A percentile compares a stretch with the other conserved stretches of the same genome.
Conservation (phyloP, 2,797 vertebrate species). For the Triplophysa bombifrons region DNA sequence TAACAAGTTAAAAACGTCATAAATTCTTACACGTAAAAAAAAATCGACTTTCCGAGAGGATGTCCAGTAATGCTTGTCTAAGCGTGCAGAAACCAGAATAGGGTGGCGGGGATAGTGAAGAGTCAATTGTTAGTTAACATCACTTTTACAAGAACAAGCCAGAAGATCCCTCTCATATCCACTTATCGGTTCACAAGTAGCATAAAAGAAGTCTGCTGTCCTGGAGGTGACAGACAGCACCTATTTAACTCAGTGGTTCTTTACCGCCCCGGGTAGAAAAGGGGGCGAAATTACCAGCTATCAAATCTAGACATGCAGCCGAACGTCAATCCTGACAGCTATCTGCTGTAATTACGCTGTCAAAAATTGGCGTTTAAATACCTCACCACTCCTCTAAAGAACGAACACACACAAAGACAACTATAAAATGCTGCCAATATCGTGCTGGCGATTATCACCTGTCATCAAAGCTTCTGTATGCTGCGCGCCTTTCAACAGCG, state of each 20-base stretch:
- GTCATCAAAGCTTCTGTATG: slow-evolving; percentile 37
- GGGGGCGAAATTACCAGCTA: slow-evolving; percentile 74
- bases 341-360: slow-evolving; percentile 77
- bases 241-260: slow-evolving; percentile 28
- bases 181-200: not conserved
- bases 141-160: slow-evolving; percentile 8
- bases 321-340: slow-evolving; percentile 72
- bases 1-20: too few species aligned
- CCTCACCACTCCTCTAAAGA: slow-evolving; percentile 53
- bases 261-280: slow-evolving; percentile 49
- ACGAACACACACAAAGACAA: slow-evolving; percentile 56
- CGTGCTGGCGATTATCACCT: slow-evolving; percentile 37
- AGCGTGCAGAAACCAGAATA: not conserved
- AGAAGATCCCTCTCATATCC: not conserved
- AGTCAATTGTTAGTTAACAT: not conserved
- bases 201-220: not conserved
- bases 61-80: not conserved
- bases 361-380: slow-evolving; percentile 63
- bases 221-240: slow-evolving; percentile 23
- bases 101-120: not conserved
- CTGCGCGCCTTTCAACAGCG: slow-evolving; percentile 41
- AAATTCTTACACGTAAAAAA: too few species aligned
- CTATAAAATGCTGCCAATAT: slow-evolving; percentile 48
- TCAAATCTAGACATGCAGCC: slow-evolving; percentile 74
- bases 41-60: not conserved